These are phyloP conservation scores for Drosophila repleta DNA, from an alignment of 1,140 invertebrate species.

Conservation along the genomic window DNA sequence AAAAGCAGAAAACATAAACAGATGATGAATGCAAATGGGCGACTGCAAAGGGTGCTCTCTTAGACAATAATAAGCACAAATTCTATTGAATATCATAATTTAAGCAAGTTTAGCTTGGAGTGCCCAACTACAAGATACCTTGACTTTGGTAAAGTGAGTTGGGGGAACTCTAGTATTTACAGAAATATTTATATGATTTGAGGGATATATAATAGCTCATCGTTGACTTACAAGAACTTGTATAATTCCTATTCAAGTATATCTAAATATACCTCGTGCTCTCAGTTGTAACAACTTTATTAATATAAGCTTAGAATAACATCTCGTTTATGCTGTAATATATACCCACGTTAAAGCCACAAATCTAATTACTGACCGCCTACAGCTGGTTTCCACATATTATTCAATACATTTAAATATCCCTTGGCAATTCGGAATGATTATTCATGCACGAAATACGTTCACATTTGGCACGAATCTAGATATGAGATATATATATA, in stretches of 20 bases:
- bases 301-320: not conserved
- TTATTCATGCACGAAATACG: constrained; percentile 3
- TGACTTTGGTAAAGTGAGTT: too few species aligned
- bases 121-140: too few species aligned
- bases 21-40: constrained; percentile 22
- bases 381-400: constrained; percentile 7
- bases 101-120: too few species aligned
- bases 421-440: constrained; percentile 2
- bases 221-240: too few species aligned
- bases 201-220: too few species aligned
- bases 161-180: too few species aligned
- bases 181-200: too few species aligned
- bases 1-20: constrained; percentile 8
- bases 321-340: not conserved
- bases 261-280: too few species aligned
- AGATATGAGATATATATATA: not conserved
- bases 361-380: not conserved
- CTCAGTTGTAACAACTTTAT: too few species aligned
- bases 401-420: not conserved
- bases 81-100: too few species aligned
- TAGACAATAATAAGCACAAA: not conserved
- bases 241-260: too few species aligned
- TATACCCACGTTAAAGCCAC: not conserved
- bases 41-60: not conserved
- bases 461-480: constrained; percentile 10